Evolutionary conservation across 35 echinoderm and acorn worm genomes (phyloP).

Genomic region (Anneissia japonica): DNA sequence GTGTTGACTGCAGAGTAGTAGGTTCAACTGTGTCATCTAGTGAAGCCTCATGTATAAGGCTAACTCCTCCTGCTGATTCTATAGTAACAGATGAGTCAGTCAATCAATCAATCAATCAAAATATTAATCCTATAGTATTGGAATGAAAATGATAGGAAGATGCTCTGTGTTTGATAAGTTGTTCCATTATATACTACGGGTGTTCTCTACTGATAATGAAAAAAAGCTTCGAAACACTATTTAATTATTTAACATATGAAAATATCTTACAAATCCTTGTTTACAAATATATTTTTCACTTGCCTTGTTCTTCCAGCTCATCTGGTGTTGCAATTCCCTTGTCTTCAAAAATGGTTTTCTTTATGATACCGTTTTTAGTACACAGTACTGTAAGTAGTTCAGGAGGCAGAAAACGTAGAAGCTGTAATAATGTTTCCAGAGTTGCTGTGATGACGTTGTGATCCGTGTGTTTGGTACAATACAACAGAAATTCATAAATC

Average conservation of each 20-base stretch:
- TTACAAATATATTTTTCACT: too few species aligned
- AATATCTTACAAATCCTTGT: too few species aligned
- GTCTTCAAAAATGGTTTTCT: constrained; percentile 52
- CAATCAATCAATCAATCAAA: too few species aligned
- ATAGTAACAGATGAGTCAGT: neutral
- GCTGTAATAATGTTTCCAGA: constrained; percentile 81
- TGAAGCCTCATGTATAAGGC: neutral
- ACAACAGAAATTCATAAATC: constrained; percentile 86
- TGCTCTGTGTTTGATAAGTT: too few species aligned
- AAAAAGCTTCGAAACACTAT: too few species aligned
- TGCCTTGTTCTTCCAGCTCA: constrained; percentile 24
- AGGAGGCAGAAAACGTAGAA: constrained; percentile 63
- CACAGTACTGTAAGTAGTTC: constrained; percentile 52
- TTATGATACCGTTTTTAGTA: constrained; percentile 37
- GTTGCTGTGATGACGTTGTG: constrained; percentile 95
- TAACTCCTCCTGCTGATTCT: neutral
- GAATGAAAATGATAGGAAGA: too few species aligned
- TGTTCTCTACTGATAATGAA: too few species aligned
- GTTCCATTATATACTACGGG: too few species aligned
- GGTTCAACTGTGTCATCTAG: neutral
- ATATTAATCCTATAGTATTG: too few species aligned
- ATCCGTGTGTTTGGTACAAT: constrained; percentile 71
- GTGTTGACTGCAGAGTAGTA: neutral
- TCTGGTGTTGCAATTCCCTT: constrained; percentile 26
- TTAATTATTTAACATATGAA: too few species aligned